phyloP scores from a whole-genome alignment of 2,888 invertebrate species.

The Helobdella robusta region DNA sequence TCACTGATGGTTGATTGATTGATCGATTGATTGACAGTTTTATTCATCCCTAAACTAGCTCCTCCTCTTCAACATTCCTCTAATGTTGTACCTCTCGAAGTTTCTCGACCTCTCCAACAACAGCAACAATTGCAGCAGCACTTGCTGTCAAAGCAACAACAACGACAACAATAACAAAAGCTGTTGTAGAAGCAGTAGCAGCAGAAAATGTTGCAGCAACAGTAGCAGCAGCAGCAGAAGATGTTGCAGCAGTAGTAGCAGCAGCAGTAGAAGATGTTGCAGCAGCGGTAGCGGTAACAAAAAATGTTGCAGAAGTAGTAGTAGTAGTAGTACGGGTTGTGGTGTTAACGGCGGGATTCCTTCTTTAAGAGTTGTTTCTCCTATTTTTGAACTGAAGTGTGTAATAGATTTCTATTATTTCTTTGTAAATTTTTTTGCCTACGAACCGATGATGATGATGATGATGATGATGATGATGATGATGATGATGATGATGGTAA shows the following conservation, averaged over 20 bases:
- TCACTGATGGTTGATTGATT: too few relatives aligned
- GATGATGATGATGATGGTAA: not conserved
- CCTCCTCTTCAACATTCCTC: slow-evolving; percentile 65
- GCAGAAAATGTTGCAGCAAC: too few relatives aligned
- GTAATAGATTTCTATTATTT: too few relatives aligned
- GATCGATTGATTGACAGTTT: too few relatives aligned
- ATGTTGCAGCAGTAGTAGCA: not conserved
- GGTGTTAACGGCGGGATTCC: too few relatives aligned
- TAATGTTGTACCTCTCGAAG: slow-evolving; percentile 61
- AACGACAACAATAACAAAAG: not conserved
- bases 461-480: slow-evolving; percentile 1
- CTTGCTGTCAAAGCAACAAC: not conserved
- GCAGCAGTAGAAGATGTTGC: not conserved
- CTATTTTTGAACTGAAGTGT: too few relatives aligned
- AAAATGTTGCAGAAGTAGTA: too few relatives aligned
- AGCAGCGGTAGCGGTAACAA: too few relatives aligned
- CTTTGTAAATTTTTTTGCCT: too few relatives aligned
- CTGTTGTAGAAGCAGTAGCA: too few relatives aligned
- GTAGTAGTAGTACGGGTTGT: too few relatives aligned
- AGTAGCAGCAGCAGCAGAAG: not conserved
- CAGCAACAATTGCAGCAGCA: not conserved
- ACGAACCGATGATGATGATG: slow-evolving; percentile 1
- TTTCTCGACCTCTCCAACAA: slow-evolving; percentile 26
- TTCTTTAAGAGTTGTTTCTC: too few relatives aligned
- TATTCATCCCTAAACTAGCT: slow-evolving; percentile 38